Percentiles rank a stretch among this genome's conserved stretches.
Evolutionary conservation across 2,113 vertebrate genomes (phyloP).

Genomic region (Takifugu bimaculatus): DNA sequence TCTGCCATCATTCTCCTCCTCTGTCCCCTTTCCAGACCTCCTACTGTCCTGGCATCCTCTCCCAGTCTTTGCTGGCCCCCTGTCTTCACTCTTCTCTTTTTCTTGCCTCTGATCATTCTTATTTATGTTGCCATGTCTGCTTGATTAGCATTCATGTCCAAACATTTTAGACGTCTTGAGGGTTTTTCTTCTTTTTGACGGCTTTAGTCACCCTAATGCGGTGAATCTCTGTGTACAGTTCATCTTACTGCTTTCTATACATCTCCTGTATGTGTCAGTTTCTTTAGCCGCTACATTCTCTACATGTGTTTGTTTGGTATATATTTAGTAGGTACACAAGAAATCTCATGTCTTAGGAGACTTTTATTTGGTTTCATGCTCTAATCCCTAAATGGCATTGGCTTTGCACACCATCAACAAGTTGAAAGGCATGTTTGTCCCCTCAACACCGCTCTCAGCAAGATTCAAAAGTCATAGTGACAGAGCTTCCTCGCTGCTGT

Average conservation of each 20-base stretch:
- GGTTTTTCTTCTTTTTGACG: not conserved
- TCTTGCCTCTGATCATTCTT: slow-evolving; percentile 10
- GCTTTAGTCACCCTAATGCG: not conserved
- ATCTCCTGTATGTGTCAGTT: not conserved
- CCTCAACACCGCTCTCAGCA: not conserved
- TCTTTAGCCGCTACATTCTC: not conserved
- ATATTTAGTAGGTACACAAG: not conserved
- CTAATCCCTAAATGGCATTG: not conserved
- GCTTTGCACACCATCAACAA: slow-evolving; percentile 1
- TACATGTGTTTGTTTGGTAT: not conserved
- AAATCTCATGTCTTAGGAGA: not conserved
- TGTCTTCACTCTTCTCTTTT: slow-evolving; percentile 3
- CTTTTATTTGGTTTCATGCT: not conserved
- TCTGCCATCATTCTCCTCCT: slow-evolving; percentile 42
- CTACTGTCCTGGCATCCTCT: slow-evolving; percentile 46
- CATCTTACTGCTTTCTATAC: not conserved
- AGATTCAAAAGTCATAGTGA: not conserved
- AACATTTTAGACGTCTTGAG: too few relatives aligned
- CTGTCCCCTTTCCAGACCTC: slow-evolving; percentile 54
- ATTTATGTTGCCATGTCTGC: too few relatives aligned
- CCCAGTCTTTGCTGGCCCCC: slow-evolving; percentile 10
- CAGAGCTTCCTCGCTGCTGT: not conserved
- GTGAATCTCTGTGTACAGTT: not conserved
- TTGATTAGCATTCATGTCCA: too few relatives aligned
- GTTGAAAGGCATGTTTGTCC: not conserved